Conservation (phyloP, 2,113 vertebrate species). For the Macquaria ambigua region DNA sequence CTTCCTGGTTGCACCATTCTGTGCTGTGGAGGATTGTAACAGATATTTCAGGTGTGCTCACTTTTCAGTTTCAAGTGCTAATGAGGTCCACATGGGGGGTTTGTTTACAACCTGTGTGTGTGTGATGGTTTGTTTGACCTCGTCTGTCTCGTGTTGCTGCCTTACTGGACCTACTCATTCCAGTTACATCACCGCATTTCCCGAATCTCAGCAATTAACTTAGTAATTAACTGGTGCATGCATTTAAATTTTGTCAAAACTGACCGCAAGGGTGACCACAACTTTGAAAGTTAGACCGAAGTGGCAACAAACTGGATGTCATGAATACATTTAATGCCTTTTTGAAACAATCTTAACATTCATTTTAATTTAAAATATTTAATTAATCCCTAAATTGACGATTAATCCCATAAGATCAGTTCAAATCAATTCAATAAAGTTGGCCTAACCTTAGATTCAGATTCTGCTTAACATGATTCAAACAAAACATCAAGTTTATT, state of each 20-base stretch:
- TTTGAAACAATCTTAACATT: not conserved
- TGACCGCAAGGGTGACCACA: not conserved
- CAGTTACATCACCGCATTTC: not conserved
- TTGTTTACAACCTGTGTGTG: not conserved
- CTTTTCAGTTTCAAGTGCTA: constrained; percentile 3
- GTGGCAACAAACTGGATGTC: not conserved
- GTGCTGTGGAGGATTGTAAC: not conserved
- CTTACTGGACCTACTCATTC: not conserved
- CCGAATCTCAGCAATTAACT: not conserved
- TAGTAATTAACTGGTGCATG: not conserved
- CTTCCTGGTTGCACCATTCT: not conserved
- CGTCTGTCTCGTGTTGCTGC: not conserved
- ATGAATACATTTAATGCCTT: not conserved
- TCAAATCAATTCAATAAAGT: not conserved
- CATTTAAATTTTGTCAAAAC: not conserved
- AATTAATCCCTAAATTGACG: not conserved
- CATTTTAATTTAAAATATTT: not conserved
- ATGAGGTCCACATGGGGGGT: not conserved
- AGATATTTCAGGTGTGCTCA: not conserved
- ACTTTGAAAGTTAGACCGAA: not conserved
- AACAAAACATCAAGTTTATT: not conserved
- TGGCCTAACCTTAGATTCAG: not conserved
- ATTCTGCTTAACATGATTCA: not conserved
- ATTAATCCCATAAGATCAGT: not conserved
- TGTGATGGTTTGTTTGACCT: not conserved